Conservation (phyloP, 2,888 invertebrate species). For the Platycheirus albimanus region DNA sequence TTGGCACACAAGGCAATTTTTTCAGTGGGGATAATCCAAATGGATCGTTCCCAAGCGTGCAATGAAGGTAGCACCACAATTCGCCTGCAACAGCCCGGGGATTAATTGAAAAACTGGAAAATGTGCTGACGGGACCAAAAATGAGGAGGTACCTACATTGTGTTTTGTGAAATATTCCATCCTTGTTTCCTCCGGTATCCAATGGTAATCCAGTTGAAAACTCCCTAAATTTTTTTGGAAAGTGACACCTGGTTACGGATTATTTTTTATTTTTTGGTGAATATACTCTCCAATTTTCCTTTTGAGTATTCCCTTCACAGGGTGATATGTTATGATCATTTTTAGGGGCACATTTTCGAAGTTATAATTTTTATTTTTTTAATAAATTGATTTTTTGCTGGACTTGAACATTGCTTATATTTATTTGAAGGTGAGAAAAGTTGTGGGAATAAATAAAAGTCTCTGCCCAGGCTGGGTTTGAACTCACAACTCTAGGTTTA, state of each 20-base stretch:
- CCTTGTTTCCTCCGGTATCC: too few species aligned
- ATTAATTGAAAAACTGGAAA: slow-evolving; percentile 19
- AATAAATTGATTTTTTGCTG: too few species aligned
- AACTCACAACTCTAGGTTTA: too few species aligned
- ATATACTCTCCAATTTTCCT: too few species aligned
- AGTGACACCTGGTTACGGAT: slow-evolving; percentile 45
- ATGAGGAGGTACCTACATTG: not conserved
- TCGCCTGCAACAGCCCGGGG: slow-evolving; percentile 22
- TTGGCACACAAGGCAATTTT: slow-evolving; percentile 22
- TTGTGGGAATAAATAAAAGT: too few species aligned
- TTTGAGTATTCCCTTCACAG: not conserved
- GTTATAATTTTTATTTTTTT: too few species aligned
- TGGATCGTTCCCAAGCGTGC: slow-evolving; percentile 5
- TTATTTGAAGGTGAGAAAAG: too few species aligned
- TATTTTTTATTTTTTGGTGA: not conserved
- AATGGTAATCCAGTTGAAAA: slow-evolving; percentile 38
- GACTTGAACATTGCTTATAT: too few species aligned
- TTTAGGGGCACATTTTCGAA: too few species aligned
- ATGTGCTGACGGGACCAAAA: slow-evolving; percentile 1
- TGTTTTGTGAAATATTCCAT: slow-evolving; percentile 33
- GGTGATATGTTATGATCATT: too few species aligned
- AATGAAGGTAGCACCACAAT: slow-evolving; percentile 1
- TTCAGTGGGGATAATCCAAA: not conserved
- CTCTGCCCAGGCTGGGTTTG: too few species aligned
- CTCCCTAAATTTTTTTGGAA: slow-evolving; percentile 43